Base-by-base conservation (phyloP, 2,797 vertebrate species). In the Squalus acanthias region DNA sequence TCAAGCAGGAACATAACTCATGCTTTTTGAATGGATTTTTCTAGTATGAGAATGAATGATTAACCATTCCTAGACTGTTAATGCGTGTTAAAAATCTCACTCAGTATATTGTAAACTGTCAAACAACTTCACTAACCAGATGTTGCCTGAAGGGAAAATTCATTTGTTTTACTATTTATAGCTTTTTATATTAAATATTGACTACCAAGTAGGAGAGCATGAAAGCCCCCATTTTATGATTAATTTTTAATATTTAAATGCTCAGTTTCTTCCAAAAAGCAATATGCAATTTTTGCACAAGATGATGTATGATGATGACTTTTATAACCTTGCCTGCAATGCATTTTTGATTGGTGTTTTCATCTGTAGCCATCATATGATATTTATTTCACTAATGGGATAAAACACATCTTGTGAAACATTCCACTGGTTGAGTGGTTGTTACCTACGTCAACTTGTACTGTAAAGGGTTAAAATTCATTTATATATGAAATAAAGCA, bases 121-220 rank as follows among this genome's bases (percentile, higher is more conserved):
- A 91, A 63, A 91, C 2, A 9, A 53, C 85, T 88, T 88, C 53
- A 57, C 85, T 50, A 50, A 26, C 50, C 24, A 50, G 50, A 63
- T 91, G 26, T 91, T 91, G 22, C 72, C 29, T 60, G 2, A 63
- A 82, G 53, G 53, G 53, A 53, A 96, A 26, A 85, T 96, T 96
- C 26, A 65, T 46, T 96, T 96, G 29, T 82, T 76, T 96, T 96
- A 50, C 85, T 39, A 85, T 96, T 96, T 9, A 96, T 85, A 67
- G 60, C 57, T 65, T 89, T 39, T 88, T 70, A 33, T 89, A 88
- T 96, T 88, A 91, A 70, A 63, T 8, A 69, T 69, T 69, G 79
- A 46, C 63, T 15, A 29, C 39, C 82, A 89, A 91, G 46, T 70
- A 69, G 70, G 85, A 72, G 46, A 10, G 65, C 24, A 24, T 85